Conservation (phyloP, 2,888 invertebrate species). For the Campoplex nolae region DNA sequence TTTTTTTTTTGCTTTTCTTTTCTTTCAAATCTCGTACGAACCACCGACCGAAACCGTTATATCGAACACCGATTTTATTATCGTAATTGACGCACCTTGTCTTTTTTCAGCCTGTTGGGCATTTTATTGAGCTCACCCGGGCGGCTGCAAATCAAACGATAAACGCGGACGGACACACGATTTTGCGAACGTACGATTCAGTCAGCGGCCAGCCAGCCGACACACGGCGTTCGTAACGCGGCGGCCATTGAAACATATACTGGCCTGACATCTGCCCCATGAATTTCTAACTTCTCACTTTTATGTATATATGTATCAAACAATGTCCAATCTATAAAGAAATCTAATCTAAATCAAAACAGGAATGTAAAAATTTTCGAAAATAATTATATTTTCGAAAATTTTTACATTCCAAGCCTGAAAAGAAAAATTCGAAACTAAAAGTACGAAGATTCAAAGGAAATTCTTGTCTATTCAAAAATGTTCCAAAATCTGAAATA, state of each 20-base stretch:
- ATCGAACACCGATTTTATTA: conserved; percentile 60
- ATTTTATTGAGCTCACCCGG: conserved; percentile 73
- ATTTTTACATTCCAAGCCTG: too few species aligned
- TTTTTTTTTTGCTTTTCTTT: not conserved
- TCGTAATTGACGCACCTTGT: conserved; percentile 79
- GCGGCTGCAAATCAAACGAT: conserved; percentile 66
- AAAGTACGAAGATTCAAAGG: too few species aligned
- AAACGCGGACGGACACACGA: conserved; percentile 71
- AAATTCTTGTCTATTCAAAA: too few species aligned
- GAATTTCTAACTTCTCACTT: not conserved
- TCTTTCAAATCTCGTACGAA: conserved; percentile 48
- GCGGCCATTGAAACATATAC: conserved; percentile 73
- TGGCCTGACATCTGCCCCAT: conserved; percentile 45
- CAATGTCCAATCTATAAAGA: too few species aligned
- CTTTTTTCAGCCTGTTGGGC: conserved; percentile 82
- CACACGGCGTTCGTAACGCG: conserved; percentile 73
- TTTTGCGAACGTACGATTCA: conserved; percentile 68
- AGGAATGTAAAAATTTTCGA: too few species aligned
- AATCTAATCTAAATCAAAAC: too few species aligned
- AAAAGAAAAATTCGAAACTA: too few species aligned
- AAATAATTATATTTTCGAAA: too few species aligned
- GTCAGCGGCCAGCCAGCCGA: conserved; percentile 73
- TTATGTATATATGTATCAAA: too few species aligned
- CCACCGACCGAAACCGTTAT: conserved; percentile 57
- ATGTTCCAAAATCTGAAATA: too few species aligned